Evolutionary conservation across 2,888 invertebrate species (phyloP).

Genomic region (Drosophila lacicola): DNA sequence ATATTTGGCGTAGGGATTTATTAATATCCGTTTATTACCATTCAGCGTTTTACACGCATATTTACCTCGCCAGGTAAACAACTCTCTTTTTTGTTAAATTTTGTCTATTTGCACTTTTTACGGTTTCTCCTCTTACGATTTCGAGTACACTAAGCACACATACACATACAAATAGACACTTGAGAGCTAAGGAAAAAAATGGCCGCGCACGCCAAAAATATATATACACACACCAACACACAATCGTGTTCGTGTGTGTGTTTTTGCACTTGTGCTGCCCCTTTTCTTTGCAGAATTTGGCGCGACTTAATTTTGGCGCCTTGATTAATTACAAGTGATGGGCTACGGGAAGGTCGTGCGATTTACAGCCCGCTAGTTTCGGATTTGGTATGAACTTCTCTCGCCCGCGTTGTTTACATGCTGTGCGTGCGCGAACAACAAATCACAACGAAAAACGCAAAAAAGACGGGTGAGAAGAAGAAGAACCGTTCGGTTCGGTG

Average conservation of each 20-base stretch:
- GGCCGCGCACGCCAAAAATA: conserved; percentile 83
- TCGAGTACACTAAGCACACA: conserved; percentile 52
- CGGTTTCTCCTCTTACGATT: conserved; percentile 57
- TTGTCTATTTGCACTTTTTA: conserved; percentile 45
- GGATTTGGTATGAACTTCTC: conserved; percentile 24
- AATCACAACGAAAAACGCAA: conserved; percentile 59
- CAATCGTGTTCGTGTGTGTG: conserved; percentile 46
- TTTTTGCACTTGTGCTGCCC: conserved; percentile 70
- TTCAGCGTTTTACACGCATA: conserved; percentile 53
- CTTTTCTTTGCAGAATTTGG: conserved; percentile 56
- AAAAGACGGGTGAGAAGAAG: conserved; percentile 57
- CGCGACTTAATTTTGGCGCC: conserved; percentile 57
- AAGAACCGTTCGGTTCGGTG: conserved; percentile 76
- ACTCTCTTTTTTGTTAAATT: conserved; percentile 29
- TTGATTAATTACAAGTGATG: conserved; percentile 34
- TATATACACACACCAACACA: conserved; percentile 64
- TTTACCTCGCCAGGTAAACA: conserved; percentile 14
- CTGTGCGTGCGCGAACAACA: conserved; percentile 57
- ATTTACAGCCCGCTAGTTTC: conserved; percentile 36
- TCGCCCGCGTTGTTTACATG: conserved; percentile 61
- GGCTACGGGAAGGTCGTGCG: conserved; percentile 4
- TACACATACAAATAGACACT: conserved; percentile 42
- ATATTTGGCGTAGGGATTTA: conserved; percentile 12
- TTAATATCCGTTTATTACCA: conserved; percentile 39
- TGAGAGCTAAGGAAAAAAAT: conserved; percentile 77